Evolutionary conservation across 2,888 invertebrate species (phyloP), one percentile per base, ranked within the genome.

Genomic region (Sceliomorpha sp.): DNA sequence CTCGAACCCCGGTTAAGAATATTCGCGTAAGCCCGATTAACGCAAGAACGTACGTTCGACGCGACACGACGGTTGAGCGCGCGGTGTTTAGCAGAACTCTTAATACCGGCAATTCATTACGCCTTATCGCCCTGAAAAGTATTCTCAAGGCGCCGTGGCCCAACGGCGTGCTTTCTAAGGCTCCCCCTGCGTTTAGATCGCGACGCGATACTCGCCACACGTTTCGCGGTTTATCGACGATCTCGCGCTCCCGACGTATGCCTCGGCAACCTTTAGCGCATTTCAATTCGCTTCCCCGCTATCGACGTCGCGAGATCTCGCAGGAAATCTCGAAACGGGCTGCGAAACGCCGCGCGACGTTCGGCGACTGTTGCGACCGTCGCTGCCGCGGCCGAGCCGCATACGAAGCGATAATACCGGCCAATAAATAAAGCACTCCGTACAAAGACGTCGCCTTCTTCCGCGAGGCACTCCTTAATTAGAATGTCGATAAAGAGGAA

Each of bases 231-330:
- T 59, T 59, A 59, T 59, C 58, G 58, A 5, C 12, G n/a, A 58
- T 58, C 58, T 48, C n/a, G n/a, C n/a, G 10, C 40, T 9, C 3
- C 47, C 36, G 45, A 55, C 44, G 44, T 37, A 17, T 39, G 36
- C 55, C 37, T 13, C 39, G 17, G 26, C 58, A 26, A 39, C 48
- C 59, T 59, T 50, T 59, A 17, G 34, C 42, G 62, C 53, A 39
- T 62, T 53, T 62, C 62, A 62, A 62, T 62, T 42, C 27, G 51
- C 62, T 31, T 44, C 39, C 31, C 27, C 9, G 40, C 42, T 56
- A 64, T 64, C 56, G 31, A 26, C 34, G 10, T 17, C 29, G 31
- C 10, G 12, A 12, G 31, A 63, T 63, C 63, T 55, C 14, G 47
- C 48, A 14, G 27, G 50, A 29, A 56, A 64, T 37, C 37, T 37